These are phyloP conservation scores for Microplitis mediator DNA, from an alignment of 1,140 invertebrate genomes.

Conservation along the genomic window DNA sequence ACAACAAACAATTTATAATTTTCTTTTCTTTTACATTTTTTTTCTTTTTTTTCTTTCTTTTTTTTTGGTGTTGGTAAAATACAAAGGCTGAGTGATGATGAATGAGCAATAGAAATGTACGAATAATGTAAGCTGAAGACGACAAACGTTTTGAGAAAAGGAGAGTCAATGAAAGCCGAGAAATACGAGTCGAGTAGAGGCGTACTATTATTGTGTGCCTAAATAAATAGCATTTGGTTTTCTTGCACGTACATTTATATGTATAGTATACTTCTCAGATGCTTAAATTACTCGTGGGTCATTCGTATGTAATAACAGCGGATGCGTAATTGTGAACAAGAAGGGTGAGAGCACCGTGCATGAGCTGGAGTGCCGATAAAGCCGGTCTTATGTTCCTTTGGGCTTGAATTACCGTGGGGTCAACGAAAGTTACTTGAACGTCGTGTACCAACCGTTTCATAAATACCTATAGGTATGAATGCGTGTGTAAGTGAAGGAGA, in stretches of 20 bases:
- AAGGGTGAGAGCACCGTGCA: background rate
- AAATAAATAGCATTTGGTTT: conserved; percentile 29
- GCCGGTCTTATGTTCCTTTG: conserved; percentile 37
- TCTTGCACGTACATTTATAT: background rate
- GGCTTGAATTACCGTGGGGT: conserved; percentile 45
- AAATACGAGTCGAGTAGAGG: background rate
- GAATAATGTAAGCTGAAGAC: background rate
- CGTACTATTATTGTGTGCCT: conserved; percentile 39
- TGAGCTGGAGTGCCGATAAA: conserved; percentile 25
- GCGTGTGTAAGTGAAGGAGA: conserved; percentile 20
- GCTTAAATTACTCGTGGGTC: conserved; percentile 31
- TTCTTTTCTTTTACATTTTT: conserved; percentile 23
- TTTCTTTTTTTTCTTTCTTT: too few species aligned
- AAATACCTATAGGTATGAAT: background rate
- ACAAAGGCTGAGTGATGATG: too few species aligned
- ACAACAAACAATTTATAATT: conserved; percentile 23
- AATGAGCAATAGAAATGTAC: too few species aligned
- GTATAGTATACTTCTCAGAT: background rate
- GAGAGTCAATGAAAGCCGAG: conserved; percentile 11
- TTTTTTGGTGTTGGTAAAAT: conserved; percentile 24
- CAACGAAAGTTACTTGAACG: conserved; percentile 39
- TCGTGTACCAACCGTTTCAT: background rate
- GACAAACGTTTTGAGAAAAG: background rate
- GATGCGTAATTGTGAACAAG: conserved; percentile 15
- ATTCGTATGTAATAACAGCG: conserved; percentile 24